These are phyloP conservation scores for Phoenicopterus ruber DNA, from an alignment of 2,113 vertebrate genomes.

Conservation along the genomic window DNA sequence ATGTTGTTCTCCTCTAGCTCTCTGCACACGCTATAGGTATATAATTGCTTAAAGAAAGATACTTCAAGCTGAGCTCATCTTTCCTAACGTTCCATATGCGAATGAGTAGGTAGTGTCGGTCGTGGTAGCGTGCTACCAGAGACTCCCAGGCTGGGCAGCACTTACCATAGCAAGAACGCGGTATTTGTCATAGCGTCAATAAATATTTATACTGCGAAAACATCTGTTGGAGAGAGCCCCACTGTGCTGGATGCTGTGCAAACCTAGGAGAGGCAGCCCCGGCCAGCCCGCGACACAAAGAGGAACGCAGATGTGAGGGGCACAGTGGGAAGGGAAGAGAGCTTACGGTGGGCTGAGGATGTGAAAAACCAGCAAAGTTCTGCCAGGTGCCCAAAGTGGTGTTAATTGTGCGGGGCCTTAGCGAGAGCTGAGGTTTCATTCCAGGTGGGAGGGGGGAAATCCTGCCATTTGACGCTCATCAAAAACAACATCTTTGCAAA, in stretches of 20 bases:
- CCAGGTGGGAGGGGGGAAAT: not conserved
- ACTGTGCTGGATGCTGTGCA: not conserved
- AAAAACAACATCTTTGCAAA: too few relatives aligned
- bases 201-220: not conserved
- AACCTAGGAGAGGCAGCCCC: not conserved
- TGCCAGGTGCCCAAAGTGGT: not conserved
- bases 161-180: rapidly evolving
- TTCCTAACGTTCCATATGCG: rapidly evolving
- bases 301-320: not conserved
- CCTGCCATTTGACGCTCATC: not conserved
- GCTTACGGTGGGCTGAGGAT: not conserved
- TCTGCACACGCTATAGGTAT: not conserved
- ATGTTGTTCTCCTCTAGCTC: not conserved
- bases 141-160: not conserved
- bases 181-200: not conserved
- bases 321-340: not conserved
- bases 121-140: not conserved
- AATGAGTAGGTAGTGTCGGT: not conserved
- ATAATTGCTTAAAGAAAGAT: not conserved
- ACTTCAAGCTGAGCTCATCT: not conserved
- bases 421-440: not conserved
- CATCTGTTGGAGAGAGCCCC: not conserved
- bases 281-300: not conserved
- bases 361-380: not conserved
- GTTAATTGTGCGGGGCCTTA: not conserved